Evolutionary conservation across 1,140 invertebrate species (phyloP), one percentile per base, ranked within the genome.

Genomic region (Lordiphosa mommai): DNA sequence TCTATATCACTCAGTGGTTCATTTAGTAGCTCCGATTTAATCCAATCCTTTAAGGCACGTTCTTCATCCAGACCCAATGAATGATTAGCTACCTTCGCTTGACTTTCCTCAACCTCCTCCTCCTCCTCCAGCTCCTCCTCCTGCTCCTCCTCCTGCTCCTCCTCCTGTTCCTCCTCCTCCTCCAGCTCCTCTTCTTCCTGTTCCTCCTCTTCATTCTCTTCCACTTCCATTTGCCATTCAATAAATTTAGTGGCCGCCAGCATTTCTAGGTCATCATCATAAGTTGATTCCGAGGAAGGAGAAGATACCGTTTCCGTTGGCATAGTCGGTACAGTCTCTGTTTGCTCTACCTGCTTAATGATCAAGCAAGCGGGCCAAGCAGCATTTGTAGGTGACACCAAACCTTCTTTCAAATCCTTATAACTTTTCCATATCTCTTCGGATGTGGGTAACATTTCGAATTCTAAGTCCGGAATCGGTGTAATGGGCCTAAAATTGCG

Each of bases 281-380:
- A 6, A 3, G 10, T 17, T 17, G 16, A 17, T 17, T 17, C 16
- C 16, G 1, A 20, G 4, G 3, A 17, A 2, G 16, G 16, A 17
- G 16, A 17, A 17, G 16, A 17, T 17, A 2, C 16, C 16, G 1
- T 17, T 17, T 17, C 16, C 16, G n/a, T n/a, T n/a, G n/a, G n/a
- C n/a, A n/a, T n/a, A n/a, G n/a, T n/a, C n/a, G n/a, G n/a, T n/a
- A n/a, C n/a, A n/a, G n/a, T n/a, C n/a, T n/a, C n/a, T n/a, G n/a
- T n/a, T n/a, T n/a, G n/a, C n/a, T n/a, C 23, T 4, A 6, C 23
- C 10, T 33, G 5, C 1, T 23, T 23, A 0, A 1, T 1, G 2
- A 30, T 17, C 3, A 47, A 69, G 9, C 40, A 48, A 2, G 57
- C 1, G 0, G 69, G 69, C 65, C 69, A 72, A 1, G 14, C 3